Conservation (phyloP, 2,113 vertebrate genomes). For the Morone chrysops region DNA sequence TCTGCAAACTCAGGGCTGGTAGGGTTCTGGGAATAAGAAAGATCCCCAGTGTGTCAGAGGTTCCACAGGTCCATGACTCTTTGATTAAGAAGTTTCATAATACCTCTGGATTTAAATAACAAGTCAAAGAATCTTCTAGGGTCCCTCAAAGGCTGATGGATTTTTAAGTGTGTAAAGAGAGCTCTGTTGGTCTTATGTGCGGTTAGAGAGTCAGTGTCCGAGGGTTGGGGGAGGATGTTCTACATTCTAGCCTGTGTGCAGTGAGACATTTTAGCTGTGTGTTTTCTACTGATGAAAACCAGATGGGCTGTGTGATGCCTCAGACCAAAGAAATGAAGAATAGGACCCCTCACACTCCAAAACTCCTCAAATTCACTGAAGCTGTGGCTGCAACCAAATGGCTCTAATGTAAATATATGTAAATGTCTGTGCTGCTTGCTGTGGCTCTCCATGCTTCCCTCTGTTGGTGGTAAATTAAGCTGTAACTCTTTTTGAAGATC, state of each 20-base stretch:
- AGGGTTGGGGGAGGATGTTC: slow-evolving; percentile 55
- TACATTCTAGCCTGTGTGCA: slow-evolving; percentile 19
- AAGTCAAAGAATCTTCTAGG: background rate
- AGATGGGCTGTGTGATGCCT: slow-evolving; percentile 52
- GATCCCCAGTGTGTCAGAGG: too few relatives aligned
- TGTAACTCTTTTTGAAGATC: background rate
- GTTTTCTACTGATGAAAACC: slow-evolving; percentile 64
- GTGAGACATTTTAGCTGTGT: slow-evolving; percentile 17
- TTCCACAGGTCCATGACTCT: background rate
- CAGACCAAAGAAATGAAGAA: background rate
- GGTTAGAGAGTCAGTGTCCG: slow-evolving; percentile 49
- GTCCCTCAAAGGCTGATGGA: background rate
- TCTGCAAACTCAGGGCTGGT: background rate
- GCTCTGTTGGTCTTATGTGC: slow-evolving; percentile 32
- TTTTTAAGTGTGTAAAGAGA: background rate
- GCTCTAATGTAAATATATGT: background rate
- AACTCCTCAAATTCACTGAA: background rate
- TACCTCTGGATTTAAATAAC: background rate
- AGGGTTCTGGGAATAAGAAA: background rate
- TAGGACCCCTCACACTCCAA: background rate
- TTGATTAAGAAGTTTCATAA: background rate
- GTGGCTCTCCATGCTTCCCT: background rate
- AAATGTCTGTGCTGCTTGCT: background rate
- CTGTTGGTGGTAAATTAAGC: background rate
- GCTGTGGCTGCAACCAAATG: background rate